Evolutionary conservation across 2,113 vertebrate species (phyloP).

Genomic region (Ardeotis arabs): DNA sequence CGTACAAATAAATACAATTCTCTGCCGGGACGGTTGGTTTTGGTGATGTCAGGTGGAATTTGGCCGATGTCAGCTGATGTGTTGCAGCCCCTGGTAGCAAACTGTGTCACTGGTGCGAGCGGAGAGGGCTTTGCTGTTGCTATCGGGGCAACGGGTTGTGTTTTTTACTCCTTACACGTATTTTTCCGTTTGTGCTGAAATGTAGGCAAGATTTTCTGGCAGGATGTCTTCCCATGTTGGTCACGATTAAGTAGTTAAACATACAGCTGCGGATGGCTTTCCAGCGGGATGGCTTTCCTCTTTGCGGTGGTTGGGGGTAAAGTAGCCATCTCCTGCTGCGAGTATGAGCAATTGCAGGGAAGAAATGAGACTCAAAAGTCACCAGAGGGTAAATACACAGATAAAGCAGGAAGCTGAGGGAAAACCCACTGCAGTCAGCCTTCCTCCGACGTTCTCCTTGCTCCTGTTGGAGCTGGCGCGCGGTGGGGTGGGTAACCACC

Average conservation of each 20-base stretch:
- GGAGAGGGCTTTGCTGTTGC: neutral
- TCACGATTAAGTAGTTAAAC: constrained; percentile 42
- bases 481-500: neutral
- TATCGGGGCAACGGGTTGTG: neutral
- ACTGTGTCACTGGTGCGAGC: neutral
- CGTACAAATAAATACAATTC: neutral
- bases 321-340: constrained; percentile 30
- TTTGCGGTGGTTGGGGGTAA: neutral
- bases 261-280: neutral
- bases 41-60: neutral
- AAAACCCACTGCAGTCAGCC: neutral
- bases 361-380: constrained; percentile 27
- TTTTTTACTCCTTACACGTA: neutral
- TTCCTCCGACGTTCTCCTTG: neutral
- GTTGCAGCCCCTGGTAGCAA: neutral
- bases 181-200: constrained; percentile 15
- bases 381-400: constrained; percentile 37
- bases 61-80: neutral
- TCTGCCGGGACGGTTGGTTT: neutral
- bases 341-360: constrained; percentile 32
- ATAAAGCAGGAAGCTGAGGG: constrained; percentile 13
- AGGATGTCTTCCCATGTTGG: constrained; percentile 18
- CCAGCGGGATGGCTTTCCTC: constrained; percentile 28
- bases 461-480: neutral
- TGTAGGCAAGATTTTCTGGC: constrained; percentile 26